phyloP scores from a whole-genome alignment of 2,797 vertebrate species.

The Hephaestus fuliginosus region DNA sequence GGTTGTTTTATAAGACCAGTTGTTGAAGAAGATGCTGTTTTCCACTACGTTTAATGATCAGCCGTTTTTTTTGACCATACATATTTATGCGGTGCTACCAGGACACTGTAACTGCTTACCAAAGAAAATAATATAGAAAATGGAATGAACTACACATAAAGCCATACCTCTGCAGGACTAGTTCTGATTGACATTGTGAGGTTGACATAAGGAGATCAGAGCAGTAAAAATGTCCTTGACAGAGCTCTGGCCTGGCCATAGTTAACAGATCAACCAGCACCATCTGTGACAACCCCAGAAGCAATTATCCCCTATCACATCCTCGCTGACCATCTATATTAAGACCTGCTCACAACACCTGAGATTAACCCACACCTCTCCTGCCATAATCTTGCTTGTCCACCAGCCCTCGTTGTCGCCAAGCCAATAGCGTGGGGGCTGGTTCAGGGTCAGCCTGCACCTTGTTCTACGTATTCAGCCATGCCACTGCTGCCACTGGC shows the following conservation, averaged over 20 bases:
- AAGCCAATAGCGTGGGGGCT: constrained; percentile 51
- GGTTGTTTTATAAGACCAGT: neutral
- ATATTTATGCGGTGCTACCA: neutral
- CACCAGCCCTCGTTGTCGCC: constrained; percentile 29
- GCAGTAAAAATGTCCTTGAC: constrained; percentile 82
- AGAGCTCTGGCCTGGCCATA: constrained; percentile 64
- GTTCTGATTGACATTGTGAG: constrained; percentile 64
- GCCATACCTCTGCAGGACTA: constrained; percentile 36
- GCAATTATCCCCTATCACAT: constrained; percentile 85
- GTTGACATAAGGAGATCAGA: constrained; percentile 67
- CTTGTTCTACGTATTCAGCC: constrained; percentile 54
- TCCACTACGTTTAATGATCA: neutral
- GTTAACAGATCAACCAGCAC: constrained; percentile 82
- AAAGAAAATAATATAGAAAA: constrained; percentile 34
- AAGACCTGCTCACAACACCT: constrained; percentile 83
- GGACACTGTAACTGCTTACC: neutral
- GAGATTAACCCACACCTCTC: constrained; percentile 78
- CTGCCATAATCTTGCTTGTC: constrained; percentile 69
- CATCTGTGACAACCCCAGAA: constrained; percentile 85
- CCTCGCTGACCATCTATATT: constrained; percentile 80
- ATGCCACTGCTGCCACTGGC: constrained; percentile 50
- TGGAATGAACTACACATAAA: constrained; percentile 12
- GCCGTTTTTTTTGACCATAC: constrained; percentile 6
- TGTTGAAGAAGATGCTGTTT: constrained; percentile 10
- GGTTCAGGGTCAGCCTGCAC: constrained; percentile 78